These are phyloP conservation scores for Trididemnum clinides DNA, from an alignment of 23 tunicate genomes.

Conservation along the genomic window DNA sequence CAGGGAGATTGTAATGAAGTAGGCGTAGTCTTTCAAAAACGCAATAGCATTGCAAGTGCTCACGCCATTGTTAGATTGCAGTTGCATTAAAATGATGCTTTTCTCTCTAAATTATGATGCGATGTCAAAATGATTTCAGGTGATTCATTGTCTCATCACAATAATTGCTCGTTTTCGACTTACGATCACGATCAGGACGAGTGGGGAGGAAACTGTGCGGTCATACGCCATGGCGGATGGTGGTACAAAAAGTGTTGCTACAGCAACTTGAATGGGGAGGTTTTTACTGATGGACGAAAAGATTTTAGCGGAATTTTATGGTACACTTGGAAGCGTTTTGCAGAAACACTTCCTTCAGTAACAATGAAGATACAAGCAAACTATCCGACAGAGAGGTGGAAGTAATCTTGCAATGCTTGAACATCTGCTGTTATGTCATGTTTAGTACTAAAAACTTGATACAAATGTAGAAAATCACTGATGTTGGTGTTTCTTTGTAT, in stretches of 20 bases:
- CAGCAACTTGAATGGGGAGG: slow-evolving; percentile 1
- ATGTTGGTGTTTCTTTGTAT: too few relatives aligned
- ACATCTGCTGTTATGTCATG: too few relatives aligned
- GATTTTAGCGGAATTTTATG: background rate
- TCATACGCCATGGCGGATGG: background rate
- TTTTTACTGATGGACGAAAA: background rate
- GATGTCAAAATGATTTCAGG: background rate
- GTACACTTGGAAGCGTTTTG: background rate
- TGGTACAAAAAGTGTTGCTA: slow-evolving; percentile 7
- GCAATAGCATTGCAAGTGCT: too few relatives aligned
- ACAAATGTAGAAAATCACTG: too few relatives aligned
- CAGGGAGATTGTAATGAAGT: too few relatives aligned
- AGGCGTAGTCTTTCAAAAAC: too few relatives aligned
- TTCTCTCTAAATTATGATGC: background rate
- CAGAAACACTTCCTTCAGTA: background rate
- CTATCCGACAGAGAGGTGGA: too few relatives aligned
- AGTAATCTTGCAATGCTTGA: too few relatives aligned
- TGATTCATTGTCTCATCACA: background rate
- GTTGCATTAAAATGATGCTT: background rate
- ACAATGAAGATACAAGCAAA: background rate
- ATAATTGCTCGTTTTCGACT: background rate
- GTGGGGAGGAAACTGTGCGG: slow-evolving; percentile 19
- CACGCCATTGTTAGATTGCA: too few relatives aligned
- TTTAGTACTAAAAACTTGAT: too few relatives aligned
- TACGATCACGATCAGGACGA: background rate